These are phyloP conservation scores for Drosophila teissieri DNA, from an alignment of 1,140 invertebrate species.

Conservation along the genomic window DNA sequence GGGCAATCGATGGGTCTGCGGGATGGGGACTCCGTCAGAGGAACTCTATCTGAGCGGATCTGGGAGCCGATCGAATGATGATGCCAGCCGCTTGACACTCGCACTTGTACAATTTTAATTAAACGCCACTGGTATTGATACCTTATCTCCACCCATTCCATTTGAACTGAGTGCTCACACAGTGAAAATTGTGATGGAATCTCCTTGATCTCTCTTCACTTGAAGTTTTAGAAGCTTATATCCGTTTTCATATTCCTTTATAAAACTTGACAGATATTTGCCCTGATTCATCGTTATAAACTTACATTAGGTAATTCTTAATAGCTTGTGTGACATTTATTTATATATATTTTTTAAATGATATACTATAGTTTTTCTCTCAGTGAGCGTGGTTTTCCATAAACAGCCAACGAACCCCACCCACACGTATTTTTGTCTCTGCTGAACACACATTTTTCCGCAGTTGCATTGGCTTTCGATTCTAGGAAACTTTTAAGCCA, in stretches of 20 bases:
- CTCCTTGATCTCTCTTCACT: too few species aligned
- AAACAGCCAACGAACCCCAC: constrained; percentile 15
- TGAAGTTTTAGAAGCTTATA: too few species aligned
- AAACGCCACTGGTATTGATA: constrained; percentile 79
- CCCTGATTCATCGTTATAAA: too few species aligned
- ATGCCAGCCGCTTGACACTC: constrained; percentile 64
- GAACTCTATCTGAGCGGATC: neutral
- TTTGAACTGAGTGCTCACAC: constrained; percentile 10
- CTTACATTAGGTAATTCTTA: too few species aligned
- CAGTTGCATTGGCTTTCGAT: constrained; percentile 64
- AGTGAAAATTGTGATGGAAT: constrained; percentile 7
- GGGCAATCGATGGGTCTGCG: constrained; percentile 13
- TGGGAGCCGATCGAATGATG: constrained; percentile 23
- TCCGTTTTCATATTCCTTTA: too few species aligned
- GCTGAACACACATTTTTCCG: constrained; percentile 28
- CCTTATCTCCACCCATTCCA: constrained; percentile 35
- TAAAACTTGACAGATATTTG: too few species aligned
- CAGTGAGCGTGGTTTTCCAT: constrained; percentile 33
- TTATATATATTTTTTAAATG: too few species aligned
- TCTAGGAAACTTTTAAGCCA: constrained; percentile 80
- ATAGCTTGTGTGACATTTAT: too few species aligned
- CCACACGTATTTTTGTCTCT: constrained; percentile 15
- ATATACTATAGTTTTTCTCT: constrained; percentile 16
- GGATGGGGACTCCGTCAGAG: neutral
- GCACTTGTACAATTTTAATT: constrained; percentile 83